phyloP scores from a whole-genome alignment of 2,888 invertebrate species.

The Drosophila subsilvestris region DNA sequence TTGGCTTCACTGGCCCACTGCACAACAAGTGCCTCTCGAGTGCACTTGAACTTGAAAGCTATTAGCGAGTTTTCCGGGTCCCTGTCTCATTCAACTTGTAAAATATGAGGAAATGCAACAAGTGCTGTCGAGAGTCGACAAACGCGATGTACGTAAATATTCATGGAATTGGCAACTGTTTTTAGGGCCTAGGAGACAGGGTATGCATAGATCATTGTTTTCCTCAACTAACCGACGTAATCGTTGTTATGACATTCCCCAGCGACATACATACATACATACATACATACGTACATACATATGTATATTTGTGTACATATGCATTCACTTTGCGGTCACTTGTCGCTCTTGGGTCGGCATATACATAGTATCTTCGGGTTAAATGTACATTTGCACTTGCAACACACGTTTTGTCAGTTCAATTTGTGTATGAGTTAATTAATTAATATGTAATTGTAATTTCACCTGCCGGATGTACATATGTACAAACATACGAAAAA shows the following conservation, averaged over 20 bases:
- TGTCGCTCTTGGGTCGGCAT: no score
- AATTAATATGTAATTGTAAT: no score
- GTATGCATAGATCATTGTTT: background rate
- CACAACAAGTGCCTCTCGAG: slow-evolving; percentile 50
- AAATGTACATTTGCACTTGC: no score
- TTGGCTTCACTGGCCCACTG: slow-evolving; percentile 11
- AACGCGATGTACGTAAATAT: background rate
- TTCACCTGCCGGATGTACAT: background rate
- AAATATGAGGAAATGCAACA: background rate
- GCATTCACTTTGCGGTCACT: background rate
- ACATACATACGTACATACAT: no score
- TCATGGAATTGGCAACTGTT: background rate
- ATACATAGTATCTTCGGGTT: no score
- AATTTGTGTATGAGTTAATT: background rate
- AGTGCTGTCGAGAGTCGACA: background rate
- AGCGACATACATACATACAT: no score
- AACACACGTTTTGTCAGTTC: background rate
- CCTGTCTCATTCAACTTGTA: slow-evolving; percentile 19
- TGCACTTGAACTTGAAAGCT: slow-evolving; percentile 72
- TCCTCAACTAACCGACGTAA: background rate
- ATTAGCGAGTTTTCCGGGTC: slow-evolving; percentile 48
- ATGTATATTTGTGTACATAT: no score
- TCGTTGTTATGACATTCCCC: background rate
- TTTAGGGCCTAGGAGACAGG: background rate
- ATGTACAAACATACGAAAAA: background rate